These are phyloP conservation scores for Myocastor coypus DNA, from an alignment of 2,113 vertebrate species.

Conservation along the genomic window DNA sequence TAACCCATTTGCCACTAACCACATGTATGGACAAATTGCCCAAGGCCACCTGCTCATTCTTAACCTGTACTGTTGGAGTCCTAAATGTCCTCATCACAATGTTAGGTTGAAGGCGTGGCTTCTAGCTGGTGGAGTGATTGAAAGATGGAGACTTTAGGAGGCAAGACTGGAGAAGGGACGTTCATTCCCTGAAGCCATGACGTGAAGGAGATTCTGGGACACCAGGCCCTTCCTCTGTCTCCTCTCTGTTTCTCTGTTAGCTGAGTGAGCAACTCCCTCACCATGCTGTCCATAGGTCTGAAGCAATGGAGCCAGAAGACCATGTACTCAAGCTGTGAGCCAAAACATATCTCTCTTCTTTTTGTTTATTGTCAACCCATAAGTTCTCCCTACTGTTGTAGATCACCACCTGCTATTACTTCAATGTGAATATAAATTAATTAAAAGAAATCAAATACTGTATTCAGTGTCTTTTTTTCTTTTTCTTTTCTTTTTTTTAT, in stretches of 20 bases:
- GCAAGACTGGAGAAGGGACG: not conserved
- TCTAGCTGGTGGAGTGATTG: not conserved
- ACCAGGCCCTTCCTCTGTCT: not conserved
- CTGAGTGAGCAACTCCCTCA: not conserved
- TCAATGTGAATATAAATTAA: slow-evolving; percentile 4
- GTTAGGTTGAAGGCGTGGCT: not conserved
- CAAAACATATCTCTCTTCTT: not conserved
- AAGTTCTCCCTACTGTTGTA: not conserved
- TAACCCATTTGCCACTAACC: not conserved
- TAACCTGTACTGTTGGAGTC: not conserved
- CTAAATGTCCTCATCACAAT: not conserved
- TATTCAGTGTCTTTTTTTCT: slow-evolving; percentile 4
- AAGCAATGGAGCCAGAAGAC: not conserved
- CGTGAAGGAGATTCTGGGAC: too few species aligned
- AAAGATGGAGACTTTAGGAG: not conserved
- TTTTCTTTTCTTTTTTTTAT: too few species aligned
- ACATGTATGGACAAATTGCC: not conserved
- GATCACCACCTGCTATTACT: not conserved
- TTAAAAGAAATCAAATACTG: not conserved
- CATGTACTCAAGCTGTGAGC: not conserved
- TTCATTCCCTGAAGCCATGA: too few species aligned
- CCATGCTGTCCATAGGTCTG: not conserved
- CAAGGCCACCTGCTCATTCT: not conserved
- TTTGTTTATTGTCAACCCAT: not conserved
- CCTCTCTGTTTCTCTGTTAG: not conserved